Evolutionary conservation across 2,113 vertebrate species (phyloP).

Genomic region (Stomatorhinus ivindoensis): DNA sequence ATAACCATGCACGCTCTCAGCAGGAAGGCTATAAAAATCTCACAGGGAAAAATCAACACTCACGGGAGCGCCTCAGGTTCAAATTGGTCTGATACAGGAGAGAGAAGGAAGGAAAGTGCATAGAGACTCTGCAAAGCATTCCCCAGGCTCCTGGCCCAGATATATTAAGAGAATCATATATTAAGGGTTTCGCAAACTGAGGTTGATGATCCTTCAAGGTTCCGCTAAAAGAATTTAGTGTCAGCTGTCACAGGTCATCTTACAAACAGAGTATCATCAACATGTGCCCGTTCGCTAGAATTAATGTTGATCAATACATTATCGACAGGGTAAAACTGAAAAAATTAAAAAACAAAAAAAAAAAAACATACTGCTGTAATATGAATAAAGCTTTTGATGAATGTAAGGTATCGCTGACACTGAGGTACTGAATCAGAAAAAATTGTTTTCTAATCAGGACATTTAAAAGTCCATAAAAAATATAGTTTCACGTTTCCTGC

Average conservation of each 20-base stretch:
- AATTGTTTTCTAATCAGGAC: neutral
- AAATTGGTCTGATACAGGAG: neutral
- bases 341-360: neutral
- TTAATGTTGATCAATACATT: neutral
- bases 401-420: neutral
- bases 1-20: neutral
- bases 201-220: neutral
- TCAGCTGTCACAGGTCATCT: neutral
- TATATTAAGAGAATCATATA: neutral
- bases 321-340: neutral
- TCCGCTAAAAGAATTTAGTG: neutral
- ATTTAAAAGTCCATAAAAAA: constrained; percentile 9
- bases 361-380: neutral
- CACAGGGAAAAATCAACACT: neutral
- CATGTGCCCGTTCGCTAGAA: neutral
- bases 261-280: neutral
- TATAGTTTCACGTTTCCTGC: neutral
- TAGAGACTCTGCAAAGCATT: neutral
- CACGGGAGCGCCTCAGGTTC: neutral
- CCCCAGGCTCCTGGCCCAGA: constrained; percentile 11
- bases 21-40: neutral
- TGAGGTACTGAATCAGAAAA: neutral
- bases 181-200: neutral
- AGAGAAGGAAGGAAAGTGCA: neutral
- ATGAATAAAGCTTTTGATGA: neutral